Base-by-base conservation (phyloP, 2,888 invertebrate genomes). In the Drosophila neotestacea region DNA sequence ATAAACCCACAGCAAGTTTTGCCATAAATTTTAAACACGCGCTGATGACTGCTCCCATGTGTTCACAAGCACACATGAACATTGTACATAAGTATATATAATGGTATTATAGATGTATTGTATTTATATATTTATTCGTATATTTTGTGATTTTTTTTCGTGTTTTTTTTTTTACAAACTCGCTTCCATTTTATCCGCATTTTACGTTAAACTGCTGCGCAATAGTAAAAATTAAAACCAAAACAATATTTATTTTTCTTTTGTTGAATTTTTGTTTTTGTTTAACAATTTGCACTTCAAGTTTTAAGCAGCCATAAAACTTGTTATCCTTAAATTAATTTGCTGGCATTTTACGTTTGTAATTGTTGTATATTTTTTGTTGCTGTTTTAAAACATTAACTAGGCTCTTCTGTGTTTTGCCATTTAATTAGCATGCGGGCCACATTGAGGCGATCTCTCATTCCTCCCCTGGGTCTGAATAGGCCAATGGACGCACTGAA, bases 1-100 rank as follows among this genome's bases (percentile, higher is more conserved):
- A 36, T 41, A 30, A 42, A 58, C 6, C n/a, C 16, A 13, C 61
- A 79, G 62, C 61, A 74, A 73, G 70, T 69, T 81, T 65, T 42
- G 68, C 80, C 72, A 78, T 76, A 64, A 78, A 80, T 78, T 78
- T 76, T 55, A 66, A 76, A 72, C 66, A 77, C 80, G 51, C 69
- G 60, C 72, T 59, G 76, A 65, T 66, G 70, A 62, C 60, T 60
- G 76, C 66, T 76, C 68, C 71, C 77, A 54, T 41, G 68, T 71
- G 73, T 50, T 52, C 46, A 44, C 30, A 39, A 13, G n/a, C 13
- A 44, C n/a, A 47, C 6, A 11, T 5, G 36, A 4, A 46, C 13
- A 30, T 34, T 46, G 36, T 6, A 46, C 13, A 30, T 34, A 41
- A 4, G 46, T 11, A 48, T 50, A 36, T 13, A 10, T 9, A 41